Conservation (phyloP, 2,888 invertebrate genomes). For the Synergus japonicus region DNA sequence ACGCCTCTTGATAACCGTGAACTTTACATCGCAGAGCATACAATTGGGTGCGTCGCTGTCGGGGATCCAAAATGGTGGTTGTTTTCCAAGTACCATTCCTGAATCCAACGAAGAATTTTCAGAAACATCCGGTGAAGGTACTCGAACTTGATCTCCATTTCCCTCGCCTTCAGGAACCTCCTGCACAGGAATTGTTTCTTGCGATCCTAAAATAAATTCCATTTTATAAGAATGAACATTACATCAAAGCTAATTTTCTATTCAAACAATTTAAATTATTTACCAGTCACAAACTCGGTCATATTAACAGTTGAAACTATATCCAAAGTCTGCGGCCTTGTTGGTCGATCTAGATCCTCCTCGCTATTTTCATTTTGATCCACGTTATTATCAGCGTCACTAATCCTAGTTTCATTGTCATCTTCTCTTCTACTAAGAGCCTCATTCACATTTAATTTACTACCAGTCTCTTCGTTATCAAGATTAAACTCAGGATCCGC, state of each 20-base stretch:
- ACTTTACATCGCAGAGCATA: conserved; percentile 89
- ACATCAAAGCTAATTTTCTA: background rate
- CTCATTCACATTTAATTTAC: conserved; percentile 42
- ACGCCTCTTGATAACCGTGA: conserved; percentile 88
- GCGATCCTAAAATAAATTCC: conserved; percentile 53
- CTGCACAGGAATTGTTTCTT: conserved; percentile 56
- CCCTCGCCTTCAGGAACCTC: conserved; percentile 62
- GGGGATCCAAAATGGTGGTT: conserved; percentile 92
- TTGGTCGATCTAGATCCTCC: conserved; percentile 65
- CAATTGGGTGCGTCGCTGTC: conserved; percentile 89
- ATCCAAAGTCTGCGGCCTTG: conserved; percentile 72
- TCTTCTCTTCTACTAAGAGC: conserved; percentile 47
- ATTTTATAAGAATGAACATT: background rate
- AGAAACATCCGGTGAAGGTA: conserved; percentile 69
- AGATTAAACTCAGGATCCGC: conserved; percentile 15
- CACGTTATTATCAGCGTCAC: conserved; percentile 51
- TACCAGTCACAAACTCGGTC: conserved; percentile 63
- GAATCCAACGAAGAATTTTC: conserved; percentile 72
- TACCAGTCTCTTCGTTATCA: conserved; percentile 41
- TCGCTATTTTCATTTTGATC: conserved; percentile 57
- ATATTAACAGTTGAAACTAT: conserved; percentile 67
- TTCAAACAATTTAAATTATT: background rate
- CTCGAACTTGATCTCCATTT: conserved; percentile 62
- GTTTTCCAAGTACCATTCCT: conserved; percentile 82
- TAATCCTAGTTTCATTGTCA: conserved; percentile 39